phyloP scores from a whole-genome alignment of 2,888 invertebrate genomes.

The Trisateles emortualis region DNA sequence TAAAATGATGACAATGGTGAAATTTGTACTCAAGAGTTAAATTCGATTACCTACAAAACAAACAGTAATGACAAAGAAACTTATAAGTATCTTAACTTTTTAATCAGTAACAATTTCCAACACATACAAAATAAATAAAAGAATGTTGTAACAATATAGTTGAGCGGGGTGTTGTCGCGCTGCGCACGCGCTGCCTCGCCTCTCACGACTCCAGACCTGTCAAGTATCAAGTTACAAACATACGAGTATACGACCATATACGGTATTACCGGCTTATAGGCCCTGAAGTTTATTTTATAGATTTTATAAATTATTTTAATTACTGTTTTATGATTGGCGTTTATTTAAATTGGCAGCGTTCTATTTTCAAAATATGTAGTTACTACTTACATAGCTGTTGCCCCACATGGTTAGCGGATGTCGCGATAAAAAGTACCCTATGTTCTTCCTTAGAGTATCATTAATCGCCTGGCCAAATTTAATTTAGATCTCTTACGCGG shows the following conservation, averaged over 20 bases:
- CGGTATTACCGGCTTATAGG: slow-evolving; percentile 38
- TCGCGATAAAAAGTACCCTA: too few species aligned
- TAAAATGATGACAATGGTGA: too few species aligned
- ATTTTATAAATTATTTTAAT: slow-evolving; percentile 19
- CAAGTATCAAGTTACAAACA: slow-evolving; percentile 52
- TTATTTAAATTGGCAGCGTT: too few species aligned
- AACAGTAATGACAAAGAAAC: too few species aligned
- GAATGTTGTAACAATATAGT: slow-evolving; percentile 28
- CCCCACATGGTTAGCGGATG: too few species aligned
- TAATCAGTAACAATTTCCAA: not conserved
- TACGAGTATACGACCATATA: slow-evolving; percentile 38
- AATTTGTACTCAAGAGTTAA: too few species aligned
- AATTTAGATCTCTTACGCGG: too few species aligned
- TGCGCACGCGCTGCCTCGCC: slow-evolving; percentile 45
- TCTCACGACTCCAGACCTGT: slow-evolving; percentile 50
- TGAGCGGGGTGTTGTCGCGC: slow-evolving; percentile 25
- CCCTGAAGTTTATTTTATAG: slow-evolving; percentile 22
- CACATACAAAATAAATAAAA: slow-evolving; percentile 19
- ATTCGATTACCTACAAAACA: too few species aligned
- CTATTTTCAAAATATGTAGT: too few species aligned
- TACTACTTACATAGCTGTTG: too few species aligned
- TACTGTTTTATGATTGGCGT: not conserved
- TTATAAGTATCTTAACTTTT: not conserved
- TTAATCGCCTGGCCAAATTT: too few species aligned
- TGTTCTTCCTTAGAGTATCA: too few species aligned